Conservation (phyloP, 2,797 vertebrate species). For the Manis pentadactyla region DNA sequence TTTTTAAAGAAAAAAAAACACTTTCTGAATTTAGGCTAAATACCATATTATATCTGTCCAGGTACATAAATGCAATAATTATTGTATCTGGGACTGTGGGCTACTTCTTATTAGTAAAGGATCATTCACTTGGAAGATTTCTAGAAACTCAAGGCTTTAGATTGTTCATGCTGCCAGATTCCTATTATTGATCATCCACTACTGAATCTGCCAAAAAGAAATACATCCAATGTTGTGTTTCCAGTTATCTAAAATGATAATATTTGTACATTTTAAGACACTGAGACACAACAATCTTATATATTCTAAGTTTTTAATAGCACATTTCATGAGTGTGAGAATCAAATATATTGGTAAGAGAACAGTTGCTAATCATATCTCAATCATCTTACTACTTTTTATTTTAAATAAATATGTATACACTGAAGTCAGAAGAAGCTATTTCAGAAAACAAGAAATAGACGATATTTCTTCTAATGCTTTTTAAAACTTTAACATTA, state of each 20-base stretch:
- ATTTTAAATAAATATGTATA: slow-evolving; percentile 13
- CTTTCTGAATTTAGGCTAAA: slow-evolving; percentile 54
- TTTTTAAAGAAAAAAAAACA: neutral
- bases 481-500: neutral
- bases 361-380: neutral
- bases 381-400: neutral
- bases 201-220: neutral
- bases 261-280: neutral
- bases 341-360: neutral
- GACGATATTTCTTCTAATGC: neutral
- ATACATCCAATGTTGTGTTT: neutral
- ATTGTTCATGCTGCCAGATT: neutral
- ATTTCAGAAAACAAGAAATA: slow-evolving; percentile 15
- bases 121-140: slow-evolving; percentile 24
- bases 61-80: slow-evolving; percentile 29
- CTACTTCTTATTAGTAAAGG: slow-evolving; percentile 47
- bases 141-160: neutral
- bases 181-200: neutral
- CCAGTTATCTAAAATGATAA: neutral
- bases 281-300: neutral
- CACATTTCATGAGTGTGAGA: neutral
- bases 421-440: neutral
- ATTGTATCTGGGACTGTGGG: neutral
- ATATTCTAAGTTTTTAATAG: neutral
- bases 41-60: neutral